A percentile compares a stretch with the other conserved stretches of the same genome.
These are phyloP conservation scores for Crotalus helleri DNA, from an alignment of 2,113 vertebrate species.

Conservation along the genomic window DNA sequence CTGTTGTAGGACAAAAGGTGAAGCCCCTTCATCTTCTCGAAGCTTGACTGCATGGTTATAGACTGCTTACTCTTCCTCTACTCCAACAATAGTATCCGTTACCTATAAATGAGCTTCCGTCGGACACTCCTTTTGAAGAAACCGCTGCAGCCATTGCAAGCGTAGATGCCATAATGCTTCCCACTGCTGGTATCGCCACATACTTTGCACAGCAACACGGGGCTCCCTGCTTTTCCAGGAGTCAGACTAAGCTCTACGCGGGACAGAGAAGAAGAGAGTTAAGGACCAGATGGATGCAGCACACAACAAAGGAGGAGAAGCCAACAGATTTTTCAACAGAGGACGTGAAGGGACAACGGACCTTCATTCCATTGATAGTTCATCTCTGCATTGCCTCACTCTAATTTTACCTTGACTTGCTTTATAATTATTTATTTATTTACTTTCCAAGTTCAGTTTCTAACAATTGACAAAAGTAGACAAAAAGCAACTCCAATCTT, in stretches of 20 bases:
- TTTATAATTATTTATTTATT: background rate
- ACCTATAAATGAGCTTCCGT: constrained; percentile 94
- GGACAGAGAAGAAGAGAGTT: background rate
- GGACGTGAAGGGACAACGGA: background rate
- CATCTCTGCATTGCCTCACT: background rate
- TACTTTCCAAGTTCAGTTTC: background rate
- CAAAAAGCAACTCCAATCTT: background rate
- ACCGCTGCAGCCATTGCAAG: constrained; percentile 97
- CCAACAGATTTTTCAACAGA: background rate
- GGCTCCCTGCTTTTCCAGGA: constrained; percentile 75
- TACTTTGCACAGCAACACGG: constrained; percentile 86
- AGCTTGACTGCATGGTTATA: background rate
- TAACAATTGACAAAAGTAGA: background rate
- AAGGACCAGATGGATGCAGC: no score
- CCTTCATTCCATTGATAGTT: background rate
- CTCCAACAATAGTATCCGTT: constrained; percentile 8
- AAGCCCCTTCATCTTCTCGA: background rate
- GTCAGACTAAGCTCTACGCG: constrained; percentile 71
- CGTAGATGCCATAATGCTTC: constrained; percentile 96
- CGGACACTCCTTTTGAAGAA: constrained; percentile 98
- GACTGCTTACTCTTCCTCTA: background rate
- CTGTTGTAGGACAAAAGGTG: background rate
- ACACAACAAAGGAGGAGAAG: background rate
- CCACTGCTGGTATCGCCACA: constrained; percentile 97
- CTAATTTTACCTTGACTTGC: background rate